Evolutionary conservation across 35 echinoderm and acorn worm genomes (phyloP).

Genomic region (Acanthaster planci): DNA sequence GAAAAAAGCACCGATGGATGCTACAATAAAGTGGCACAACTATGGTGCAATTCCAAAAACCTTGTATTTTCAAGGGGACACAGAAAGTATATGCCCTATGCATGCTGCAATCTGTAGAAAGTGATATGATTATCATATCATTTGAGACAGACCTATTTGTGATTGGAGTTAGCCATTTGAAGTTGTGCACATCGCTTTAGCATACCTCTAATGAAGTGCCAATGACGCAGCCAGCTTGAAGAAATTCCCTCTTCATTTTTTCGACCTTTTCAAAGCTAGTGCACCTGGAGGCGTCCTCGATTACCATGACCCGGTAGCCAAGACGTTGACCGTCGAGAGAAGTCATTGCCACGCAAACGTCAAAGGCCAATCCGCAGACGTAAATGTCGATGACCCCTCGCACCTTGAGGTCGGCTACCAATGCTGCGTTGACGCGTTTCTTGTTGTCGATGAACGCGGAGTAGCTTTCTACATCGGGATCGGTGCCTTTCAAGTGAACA

Average conservation of each 20-base stretch:
- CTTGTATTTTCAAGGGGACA: neutral
- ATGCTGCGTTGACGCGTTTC: slow-evolving; percentile 34
- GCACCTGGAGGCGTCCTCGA: slow-evolving; percentile 64
- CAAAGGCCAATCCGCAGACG: slow-evolving; percentile 77
- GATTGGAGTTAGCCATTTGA: neutral
- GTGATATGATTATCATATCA: neutral
- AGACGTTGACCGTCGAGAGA: slow-evolving; percentile 59
- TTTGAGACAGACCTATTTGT: neutral
- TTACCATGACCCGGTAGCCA: slow-evolving; percentile 59
- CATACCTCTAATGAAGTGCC: slow-evolving; percentile 76
- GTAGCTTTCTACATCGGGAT: slow-evolving; percentile 77
- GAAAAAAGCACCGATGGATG: too few relatives aligned
- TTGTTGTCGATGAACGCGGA: slow-evolving; percentile 77
- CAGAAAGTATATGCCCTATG: neutral
- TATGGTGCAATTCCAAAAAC: too few relatives aligned
- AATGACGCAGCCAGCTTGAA: slow-evolving; percentile 15
- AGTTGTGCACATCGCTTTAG: neutral
- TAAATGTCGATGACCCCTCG: slow-evolving; percentile 72
- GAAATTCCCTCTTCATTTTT: neutral
- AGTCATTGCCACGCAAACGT: slow-evolving; percentile 68
- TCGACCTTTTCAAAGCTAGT: neutral
- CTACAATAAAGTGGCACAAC: too few relatives aligned
- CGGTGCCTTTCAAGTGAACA: slow-evolving; percentile 54
- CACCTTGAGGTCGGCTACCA: slow-evolving; percentile 22
- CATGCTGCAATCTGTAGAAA: neutral